A percentile compares a stretch with the other conserved stretches of the same genome.
phyloP scores from a whole-genome alignment of 2,113 vertebrate genomes.

The Paramisgurnus dabryanus region DNA sequence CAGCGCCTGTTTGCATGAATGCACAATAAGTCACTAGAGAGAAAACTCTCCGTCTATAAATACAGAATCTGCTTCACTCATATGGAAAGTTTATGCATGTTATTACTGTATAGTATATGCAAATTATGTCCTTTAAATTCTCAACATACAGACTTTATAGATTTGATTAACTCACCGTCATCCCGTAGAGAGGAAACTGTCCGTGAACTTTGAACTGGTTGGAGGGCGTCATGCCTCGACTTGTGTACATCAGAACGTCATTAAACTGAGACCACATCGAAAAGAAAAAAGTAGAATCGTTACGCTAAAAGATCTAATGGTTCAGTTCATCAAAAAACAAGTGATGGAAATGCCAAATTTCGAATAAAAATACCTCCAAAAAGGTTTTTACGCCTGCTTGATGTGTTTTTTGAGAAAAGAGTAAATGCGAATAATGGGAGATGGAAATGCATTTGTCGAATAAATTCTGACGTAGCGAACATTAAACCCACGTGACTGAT shows the following conservation, averaged over 20 bases:
- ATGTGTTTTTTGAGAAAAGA: too few species aligned
- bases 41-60: too few species aligned
- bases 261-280: conserved; percentile 80
- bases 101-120: neutral
- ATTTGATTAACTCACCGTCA: conserved; percentile 83
- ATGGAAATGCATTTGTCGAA: too few species aligned
- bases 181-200: conserved; percentile 88
- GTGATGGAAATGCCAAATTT: too few species aligned
- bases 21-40: neutral
- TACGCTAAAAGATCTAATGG: neutral
- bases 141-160: neutral
- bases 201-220: conserved; percentile 98
- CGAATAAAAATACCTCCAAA: too few species aligned
- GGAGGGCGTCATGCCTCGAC: conserved; percentile 88
- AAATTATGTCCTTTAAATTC: neutral
- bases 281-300: neutral
- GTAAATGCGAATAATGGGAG: too few species aligned
- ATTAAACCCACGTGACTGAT: too few species aligned
- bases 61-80: too few species aligned
- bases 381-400: too few species aligned
- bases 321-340: too few species aligned
- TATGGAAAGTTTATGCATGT: too few species aligned
- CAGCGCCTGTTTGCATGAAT: neutral
- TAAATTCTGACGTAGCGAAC: too few species aligned
- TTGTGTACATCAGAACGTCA: conserved; percentile 91